Evolutionary conservation across 2,113 vertebrate species (phyloP), one percentile per base, ranked within the genome.

Genomic region (Oreochromis tanganicae): DNA sequence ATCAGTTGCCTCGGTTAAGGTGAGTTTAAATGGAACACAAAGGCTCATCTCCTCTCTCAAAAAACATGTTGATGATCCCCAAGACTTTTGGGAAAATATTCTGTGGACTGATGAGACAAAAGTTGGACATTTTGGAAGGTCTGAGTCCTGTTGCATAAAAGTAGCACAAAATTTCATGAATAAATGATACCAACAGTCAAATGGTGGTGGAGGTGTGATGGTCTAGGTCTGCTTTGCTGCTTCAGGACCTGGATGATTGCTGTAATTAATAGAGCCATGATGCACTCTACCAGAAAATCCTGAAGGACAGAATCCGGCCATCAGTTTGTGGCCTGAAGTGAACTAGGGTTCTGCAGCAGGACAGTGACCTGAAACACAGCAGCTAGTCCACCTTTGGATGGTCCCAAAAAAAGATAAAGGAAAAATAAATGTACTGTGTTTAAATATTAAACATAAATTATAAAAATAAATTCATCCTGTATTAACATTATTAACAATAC

Each of bases 51-150:
- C 32, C 61, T 36, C 61, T 38, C 17, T 66, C 29, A 66, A 38
- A n/a, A 61, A 68, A 68, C 61, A 38, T 3, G 16, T 61, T 61
- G 61, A n/a, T 38, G 61, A 66, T 38, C 32, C 32, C 32, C 0
- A 3, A 66, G 63, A 48, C 43, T 46, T 16, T 16, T 48, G 46
- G 14, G 14, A 5, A 68, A 38, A 38, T 68, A 68, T 21, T 68
- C 0, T 2, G 41, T 43, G 41, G 41, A 43, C 11, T 13, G 41
- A 43, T 3, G 11, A 43, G 41, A 5, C 41, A 41, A 41, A 41
- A 41, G 10, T 5, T 43, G 11, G 10, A 41, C 38, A 7, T 21
- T 68, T 38, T 66, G 61, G 61, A 68, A 38, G 11, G 61, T 68
- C 11, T 3, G 34, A 68, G 61, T 38, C 61, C 11, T 21, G 19